Evolutionary conservation across 1,140 invertebrate species (phyloP).

Genomic region (Pogonus chalceus): DNA sequence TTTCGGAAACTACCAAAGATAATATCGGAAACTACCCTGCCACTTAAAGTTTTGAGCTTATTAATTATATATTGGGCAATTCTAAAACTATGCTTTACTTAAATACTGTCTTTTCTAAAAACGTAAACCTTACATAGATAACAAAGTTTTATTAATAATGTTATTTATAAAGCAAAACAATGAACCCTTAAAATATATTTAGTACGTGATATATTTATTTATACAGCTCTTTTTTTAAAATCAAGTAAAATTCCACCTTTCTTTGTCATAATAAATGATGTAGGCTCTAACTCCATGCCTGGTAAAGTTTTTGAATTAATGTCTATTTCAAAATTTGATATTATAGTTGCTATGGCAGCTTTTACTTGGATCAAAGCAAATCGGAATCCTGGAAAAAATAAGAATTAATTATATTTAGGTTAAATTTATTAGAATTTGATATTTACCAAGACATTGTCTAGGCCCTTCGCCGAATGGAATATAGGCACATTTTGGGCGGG

Average conservation of each 20-base stretch:
- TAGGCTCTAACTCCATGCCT: not conserved
- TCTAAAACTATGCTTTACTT: too few relatives aligned
- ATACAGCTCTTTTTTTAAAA: slow-evolving; percentile 8
- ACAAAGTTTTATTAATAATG: not conserved
- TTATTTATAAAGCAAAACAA: too few relatives aligned
- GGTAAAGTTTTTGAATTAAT: not conserved
- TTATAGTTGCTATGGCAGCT: not conserved
- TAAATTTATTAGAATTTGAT: not conserved
- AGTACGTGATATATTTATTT: too few relatives aligned
- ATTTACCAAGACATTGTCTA: slow-evolving; percentile 47
- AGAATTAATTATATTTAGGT: not conserved
- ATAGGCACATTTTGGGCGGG: slow-evolving; percentile 28
- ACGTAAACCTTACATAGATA: too few relatives aligned
- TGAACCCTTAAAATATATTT: too few relatives aligned
- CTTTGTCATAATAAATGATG: not conserved
- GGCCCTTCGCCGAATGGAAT: slow-evolving; percentile 55
- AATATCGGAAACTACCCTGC: too few relatives aligned
- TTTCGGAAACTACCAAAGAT: too few relatives aligned
- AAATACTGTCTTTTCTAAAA: too few relatives aligned
- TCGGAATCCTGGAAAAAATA: not conserved
- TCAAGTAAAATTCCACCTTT: slow-evolving; percentile 7
- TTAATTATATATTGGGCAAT: too few relatives aligned
- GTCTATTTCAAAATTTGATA: not conserved
- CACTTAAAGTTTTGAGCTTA: too few relatives aligned
- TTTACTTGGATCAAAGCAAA: not conserved